Conservation (phyloP, 2,888 invertebrate species). For the Nezara viridula region DNA sequence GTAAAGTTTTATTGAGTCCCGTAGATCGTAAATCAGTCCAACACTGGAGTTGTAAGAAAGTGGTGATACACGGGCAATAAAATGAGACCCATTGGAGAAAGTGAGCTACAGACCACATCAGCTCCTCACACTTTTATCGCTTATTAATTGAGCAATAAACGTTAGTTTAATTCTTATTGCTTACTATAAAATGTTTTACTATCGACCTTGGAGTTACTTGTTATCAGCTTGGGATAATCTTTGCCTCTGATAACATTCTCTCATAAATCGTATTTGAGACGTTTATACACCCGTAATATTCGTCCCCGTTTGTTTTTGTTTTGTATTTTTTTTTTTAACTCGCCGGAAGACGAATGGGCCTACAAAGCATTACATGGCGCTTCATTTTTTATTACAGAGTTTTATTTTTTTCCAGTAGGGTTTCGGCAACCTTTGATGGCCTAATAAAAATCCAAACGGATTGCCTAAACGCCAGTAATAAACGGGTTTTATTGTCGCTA, state of each 20-base stretch:
- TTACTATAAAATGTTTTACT: slow-evolving; percentile 41
- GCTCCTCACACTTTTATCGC: slow-evolving; percentile 38
- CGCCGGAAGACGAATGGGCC: neutral
- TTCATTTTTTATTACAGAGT: neutral
- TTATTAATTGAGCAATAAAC: slow-evolving; percentile 57
- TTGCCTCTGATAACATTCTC: neutral
- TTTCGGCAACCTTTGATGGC: slow-evolving; percentile 7
- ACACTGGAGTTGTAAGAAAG: slow-evolving; percentile 34
- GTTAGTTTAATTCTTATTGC: slow-evolving; percentile 57
- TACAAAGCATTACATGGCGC: neutral
- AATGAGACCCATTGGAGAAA: neutral
- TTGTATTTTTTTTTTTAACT: neutral
- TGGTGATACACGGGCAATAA: slow-evolving; percentile 31
- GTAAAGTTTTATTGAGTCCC: slow-evolving; percentile 48
- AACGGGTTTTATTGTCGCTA: slow-evolving; percentile 10
- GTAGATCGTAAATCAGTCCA: slow-evolving; percentile 16
- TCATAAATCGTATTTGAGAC: slow-evolving; percentile 20
- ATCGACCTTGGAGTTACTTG: neutral
- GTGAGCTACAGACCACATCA: neutral
- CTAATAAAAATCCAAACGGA: slow-evolving; percentile 28
- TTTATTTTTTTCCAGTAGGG: slow-evolving; percentile 26
- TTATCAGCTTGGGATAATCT: slow-evolving; percentile 23
- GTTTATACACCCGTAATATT: slow-evolving; percentile 13
- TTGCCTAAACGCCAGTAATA: slow-evolving; percentile 30
- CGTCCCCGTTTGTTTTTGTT: neutral